Evolutionary conservation across 2,113 vertebrate genomes (phyloP), one percentile per base, ranked within the genome.

Genomic region (Callocephalon fimbriatum): DNA sequence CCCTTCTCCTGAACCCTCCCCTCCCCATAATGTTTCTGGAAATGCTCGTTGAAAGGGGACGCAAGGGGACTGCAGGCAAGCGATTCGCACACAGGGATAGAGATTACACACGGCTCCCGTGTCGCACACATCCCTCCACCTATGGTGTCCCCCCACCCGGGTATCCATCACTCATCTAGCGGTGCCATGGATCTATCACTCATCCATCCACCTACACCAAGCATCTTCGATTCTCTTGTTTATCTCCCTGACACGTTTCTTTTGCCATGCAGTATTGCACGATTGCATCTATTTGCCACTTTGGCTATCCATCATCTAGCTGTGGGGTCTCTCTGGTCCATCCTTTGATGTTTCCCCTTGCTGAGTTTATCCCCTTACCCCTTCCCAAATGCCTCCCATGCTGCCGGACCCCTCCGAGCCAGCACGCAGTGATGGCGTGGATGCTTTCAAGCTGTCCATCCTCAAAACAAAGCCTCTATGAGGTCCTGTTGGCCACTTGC

Each of bases 1-100:
- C 6, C 18, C 0, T 0, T 26, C 22, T 53, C 35, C 87, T 13
- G 20, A 63, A 8, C 38, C 11, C 16, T 7, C 44, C 7, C 15
- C 35, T 10, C 42, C 9, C 17, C 0, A 5, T 63, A 59, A 68
- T 86, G 50, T 95, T 95, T 80, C 83, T 92, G 95, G 90, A 88
- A 91, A 93, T 27, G 10, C 3, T 61, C 21, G 87, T 95, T 77
- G 61, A 91, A 87, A 92, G 22, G 62, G 47, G 31, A 50, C 91
- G 47, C 66, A 18, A 35, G 73, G 72, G 89, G 31, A 42, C 15
- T 21, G 54, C 31, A 56, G n/a, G 79, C 42, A 53, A 92, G 48
- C 48, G 75, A 79, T 47, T 91, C 0, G 4, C 42, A 40, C 38
- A 38, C 1, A 1, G 6, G 68, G 71, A 77, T 79, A 37, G 50